These are phyloP conservation scores for Kryphioiulus occultus DNA, from an alignment of 2,888 invertebrate genomes.

Conservation along the genomic window DNA sequence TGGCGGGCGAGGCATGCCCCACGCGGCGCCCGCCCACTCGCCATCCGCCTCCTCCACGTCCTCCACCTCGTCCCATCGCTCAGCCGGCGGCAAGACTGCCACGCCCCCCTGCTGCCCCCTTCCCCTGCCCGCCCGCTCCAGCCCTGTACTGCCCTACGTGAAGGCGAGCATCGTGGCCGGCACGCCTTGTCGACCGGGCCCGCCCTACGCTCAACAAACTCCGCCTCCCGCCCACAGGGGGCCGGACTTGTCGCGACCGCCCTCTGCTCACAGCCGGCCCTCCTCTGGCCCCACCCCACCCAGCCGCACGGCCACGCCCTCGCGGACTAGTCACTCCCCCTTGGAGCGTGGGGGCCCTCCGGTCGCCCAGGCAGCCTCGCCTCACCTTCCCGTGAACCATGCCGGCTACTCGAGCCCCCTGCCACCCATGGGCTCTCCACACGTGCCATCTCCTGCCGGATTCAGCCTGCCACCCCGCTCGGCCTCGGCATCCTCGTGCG, in stretches of 20 bases:
- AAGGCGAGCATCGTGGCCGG: constrained; percentile 70
- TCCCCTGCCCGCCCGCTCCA: constrained; percentile 69
- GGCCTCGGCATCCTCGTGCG: not conserved
- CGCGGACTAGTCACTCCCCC: constrained; percentile 49
- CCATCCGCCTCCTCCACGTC: not conserved
- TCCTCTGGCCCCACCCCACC: constrained; percentile 41
- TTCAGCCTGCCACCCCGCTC: constrained; percentile 33
- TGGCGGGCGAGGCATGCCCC: not conserved
- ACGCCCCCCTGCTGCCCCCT: not conserved
- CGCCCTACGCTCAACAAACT: constrained; percentile 63
- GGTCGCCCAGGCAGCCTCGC: not conserved
- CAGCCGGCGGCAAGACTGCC: not conserved
- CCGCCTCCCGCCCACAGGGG: constrained; percentile 55
- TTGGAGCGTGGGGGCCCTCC: constrained; percentile 7
- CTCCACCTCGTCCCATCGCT: not conserved
- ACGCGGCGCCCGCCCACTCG: not conserved
- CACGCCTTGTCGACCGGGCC: constrained; percentile 67
- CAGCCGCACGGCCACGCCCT: constrained; percentile 46
- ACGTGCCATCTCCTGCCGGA: constrained; percentile 24
- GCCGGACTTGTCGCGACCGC: constrained; percentile 17
- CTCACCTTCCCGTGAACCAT: not conserved
- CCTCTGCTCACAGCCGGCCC: constrained; percentile 48
- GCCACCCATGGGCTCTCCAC: constrained; percentile 31
- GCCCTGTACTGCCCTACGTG: constrained; percentile 78
- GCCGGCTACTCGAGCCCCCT: not conserved